Evolutionary conservation across 2,888 invertebrate genomes (phyloP), one percentile per base, ranked within the genome.

Genomic region (Archips crataeganus): DNA sequence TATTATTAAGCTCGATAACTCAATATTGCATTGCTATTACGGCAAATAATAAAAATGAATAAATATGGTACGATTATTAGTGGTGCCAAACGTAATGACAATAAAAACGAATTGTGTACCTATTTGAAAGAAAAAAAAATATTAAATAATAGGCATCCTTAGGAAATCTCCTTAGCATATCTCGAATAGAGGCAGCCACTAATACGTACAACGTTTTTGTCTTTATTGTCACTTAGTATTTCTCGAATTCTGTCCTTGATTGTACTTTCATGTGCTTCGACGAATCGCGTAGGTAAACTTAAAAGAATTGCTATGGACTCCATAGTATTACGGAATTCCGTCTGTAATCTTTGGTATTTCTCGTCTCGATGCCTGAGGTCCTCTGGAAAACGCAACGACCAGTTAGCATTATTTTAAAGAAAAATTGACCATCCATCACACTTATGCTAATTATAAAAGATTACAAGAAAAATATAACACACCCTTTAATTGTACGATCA

Each of bases 211-310:
- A 96, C 95, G 80, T 95, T 93, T 92, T 97, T 96, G 77, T 97
- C 97, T 87, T 97, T 97, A 87, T 97, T 97, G 75, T 98, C 98
- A 74, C 95, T 95, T 42, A 97, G 90, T 61, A 97, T 95, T 87
- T 98, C 97, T 23, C 97, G 95, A 70, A 98, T 95, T 77, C 97
- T 95, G 76, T 98, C 98, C 86, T 97, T 97, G 76, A 98, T 97
- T 47, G 97, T 95, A 66, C 95, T 95, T 86, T 98, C 98, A 73
- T 97, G 96, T 0, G 97, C 96, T 82, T 98, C 98, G 3, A 97
- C 96, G 85, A 96, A 97, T 77, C 96, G 90, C 42, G 96, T 95
- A 2, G 97, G 96, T 8, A 97, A 95, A 84, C 97, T 97, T 36
- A 97, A 87, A 54, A 96, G 93, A 72, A 97, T 96, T 8, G 97